Evolutionary conservation across 2,888 invertebrate genomes (phyloP).

Genomic region (Parelbella ahira): DNA sequence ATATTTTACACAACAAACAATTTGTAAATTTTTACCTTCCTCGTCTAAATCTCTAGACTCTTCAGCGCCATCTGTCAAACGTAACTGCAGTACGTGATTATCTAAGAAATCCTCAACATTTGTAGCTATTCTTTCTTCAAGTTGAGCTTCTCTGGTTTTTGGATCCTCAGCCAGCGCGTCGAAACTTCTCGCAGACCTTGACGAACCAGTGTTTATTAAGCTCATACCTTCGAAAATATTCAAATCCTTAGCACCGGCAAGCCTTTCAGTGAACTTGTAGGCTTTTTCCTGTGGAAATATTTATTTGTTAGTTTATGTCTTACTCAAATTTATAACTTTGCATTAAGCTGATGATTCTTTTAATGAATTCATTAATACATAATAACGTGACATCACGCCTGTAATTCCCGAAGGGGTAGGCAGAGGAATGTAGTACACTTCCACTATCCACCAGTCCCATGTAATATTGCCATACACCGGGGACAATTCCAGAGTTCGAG

Average conservation of each 20-base stretch:
- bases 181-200: conserved; percentile 68
- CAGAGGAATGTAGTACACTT: no score
- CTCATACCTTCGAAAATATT: conserved; percentile 75
- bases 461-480: no score
- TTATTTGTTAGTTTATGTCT: not conserved
- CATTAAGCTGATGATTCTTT: no score
- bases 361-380: no score
- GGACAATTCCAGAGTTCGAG: no score
- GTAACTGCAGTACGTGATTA: conserved; percentile 70
- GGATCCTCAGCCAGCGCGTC: conserved; percentile 67
- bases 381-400: no score
- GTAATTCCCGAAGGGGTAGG: no score
- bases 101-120: conserved; percentile 70
- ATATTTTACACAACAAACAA: no score
- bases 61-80: conserved; percentile 57
- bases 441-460: no score
- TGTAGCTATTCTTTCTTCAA: conserved; percentile 67
- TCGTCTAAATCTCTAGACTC: conserved; percentile 67
- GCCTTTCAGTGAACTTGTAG: conserved; percentile 78
- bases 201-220: conserved; percentile 72
- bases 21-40: no score
- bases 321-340: no score
- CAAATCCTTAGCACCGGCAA: conserved; percentile 77
- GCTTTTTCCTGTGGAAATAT: conserved; percentile 78
- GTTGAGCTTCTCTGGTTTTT: conserved; percentile 62